phyloP scores from a whole-genome alignment of 2,888 invertebrate genomes.

The Crematogaster levior region DNA sequence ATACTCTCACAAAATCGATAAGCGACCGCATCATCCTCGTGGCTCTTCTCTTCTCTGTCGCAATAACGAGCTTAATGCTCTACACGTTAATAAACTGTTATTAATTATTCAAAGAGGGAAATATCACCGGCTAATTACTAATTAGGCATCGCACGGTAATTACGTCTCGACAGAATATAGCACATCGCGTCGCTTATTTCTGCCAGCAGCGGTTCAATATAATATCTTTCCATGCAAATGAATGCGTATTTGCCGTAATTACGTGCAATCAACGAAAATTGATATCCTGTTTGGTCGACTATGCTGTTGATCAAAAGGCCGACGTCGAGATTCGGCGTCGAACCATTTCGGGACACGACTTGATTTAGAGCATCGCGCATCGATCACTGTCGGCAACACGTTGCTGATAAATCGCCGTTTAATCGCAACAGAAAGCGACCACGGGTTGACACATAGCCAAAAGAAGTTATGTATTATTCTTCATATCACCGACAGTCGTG shows the following conservation, averaged over 20 bases:
- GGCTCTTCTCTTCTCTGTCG: background rate
- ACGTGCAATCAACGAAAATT: slow-evolving; percentile 44
- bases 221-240: slow-evolving; percentile 36
- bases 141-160: slow-evolving; percentile 39
- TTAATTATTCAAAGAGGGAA: slow-evolving; percentile 39
- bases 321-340: slow-evolving; percentile 9
- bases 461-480: slow-evolving; percentile 57
- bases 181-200: slow-evolving; percentile 26
- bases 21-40: background rate
- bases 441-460: slow-evolving; percentile 56
- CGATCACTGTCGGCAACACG: slow-evolving; percentile 66
- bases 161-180: slow-evolving; percentile 26
- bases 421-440: slow-evolving; percentile 63
- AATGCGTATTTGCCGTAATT: slow-evolving; percentile 32
- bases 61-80: background rate
- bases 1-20: slow-evolving; percentile 42
- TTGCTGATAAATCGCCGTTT: slow-evolving; percentile 71
- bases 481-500: slow-evolving; percentile 54
- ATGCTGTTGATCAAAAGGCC: slow-evolving; percentile 18
- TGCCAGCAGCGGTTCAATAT: slow-evolving; percentile 8
- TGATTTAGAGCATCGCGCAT: slow-evolving; percentile 61
- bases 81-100: slow-evolving; percentile 37
- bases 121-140: slow-evolving; percentile 50
- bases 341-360: slow-evolving; percentile 51
- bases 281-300: slow-evolving; percentile 3